Evolutionary conservation across 2,113 vertebrate species (phyloP).

Genomic region (Equus quagga): DNA sequence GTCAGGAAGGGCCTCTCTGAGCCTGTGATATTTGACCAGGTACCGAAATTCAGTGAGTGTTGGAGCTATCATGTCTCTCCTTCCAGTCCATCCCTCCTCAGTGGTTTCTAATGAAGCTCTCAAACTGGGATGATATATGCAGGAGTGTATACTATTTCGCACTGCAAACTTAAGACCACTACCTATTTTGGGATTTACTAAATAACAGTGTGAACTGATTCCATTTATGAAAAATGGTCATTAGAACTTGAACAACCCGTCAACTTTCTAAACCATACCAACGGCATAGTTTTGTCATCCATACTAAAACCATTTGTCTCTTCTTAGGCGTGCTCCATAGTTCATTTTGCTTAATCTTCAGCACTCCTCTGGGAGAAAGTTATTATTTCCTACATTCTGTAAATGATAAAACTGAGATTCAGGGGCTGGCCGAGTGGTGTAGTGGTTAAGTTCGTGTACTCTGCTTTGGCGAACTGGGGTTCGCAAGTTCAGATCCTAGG

Average conservation of each 20-base stretch:
- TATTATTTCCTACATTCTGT: neutral
- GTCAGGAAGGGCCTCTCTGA: neutral
- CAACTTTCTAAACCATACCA: neutral
- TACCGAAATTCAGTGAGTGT: neutral
- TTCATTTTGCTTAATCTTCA: slow-evolving; percentile 20
- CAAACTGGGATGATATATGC: neutral
- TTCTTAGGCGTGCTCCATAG: neutral
- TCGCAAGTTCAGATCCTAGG: too few relatives aligned
- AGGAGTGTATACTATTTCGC: neutral
- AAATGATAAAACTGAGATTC: neutral
- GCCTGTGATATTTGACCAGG: neutral
- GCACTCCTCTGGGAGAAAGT: neutral
- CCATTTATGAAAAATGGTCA: neutral
- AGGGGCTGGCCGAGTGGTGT: too few relatives aligned
- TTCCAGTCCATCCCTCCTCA: neutral
- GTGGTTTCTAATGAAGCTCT: neutral
- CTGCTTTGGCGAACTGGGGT: too few relatives aligned
- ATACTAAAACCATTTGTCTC: neutral
- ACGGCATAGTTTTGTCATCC: neutral
- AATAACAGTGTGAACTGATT: neutral
- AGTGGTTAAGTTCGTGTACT: too few relatives aligned
- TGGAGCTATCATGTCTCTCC: neutral
- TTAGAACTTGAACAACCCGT: neutral
- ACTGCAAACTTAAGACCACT: neutral
- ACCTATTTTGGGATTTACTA: neutral